phyloP scores from a whole-genome alignment of 1,140 invertebrate species.

The Cylas formicarius region DNA sequence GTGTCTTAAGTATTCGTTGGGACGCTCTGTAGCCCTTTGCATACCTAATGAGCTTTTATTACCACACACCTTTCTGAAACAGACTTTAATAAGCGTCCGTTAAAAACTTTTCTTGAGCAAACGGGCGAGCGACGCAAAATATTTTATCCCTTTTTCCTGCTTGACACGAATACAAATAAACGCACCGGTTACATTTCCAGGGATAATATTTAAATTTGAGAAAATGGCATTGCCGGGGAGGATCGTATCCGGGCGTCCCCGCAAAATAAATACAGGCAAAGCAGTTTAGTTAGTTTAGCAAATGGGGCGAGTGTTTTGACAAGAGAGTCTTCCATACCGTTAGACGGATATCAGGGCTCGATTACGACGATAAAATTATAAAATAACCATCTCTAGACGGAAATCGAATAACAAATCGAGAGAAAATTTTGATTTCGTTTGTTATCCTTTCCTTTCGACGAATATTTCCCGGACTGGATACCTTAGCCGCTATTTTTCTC shows the following conservation, averaged over 20 bases:
- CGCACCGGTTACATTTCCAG: slow-evolving; percentile 12
- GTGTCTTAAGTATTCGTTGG: too few species aligned
- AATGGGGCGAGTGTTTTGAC: slow-evolving; percentile 42
- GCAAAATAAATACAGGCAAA: slow-evolving; percentile 43
- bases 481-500: slow-evolving; percentile 6
- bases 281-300: slow-evolving; percentile 45
- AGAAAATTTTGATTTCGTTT: slow-evolving; percentile 11
- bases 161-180: slow-evolving; percentile 3
- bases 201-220: slow-evolving; percentile 33
- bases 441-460: slow-evolving; percentile 2
- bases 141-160: slow-evolving; percentile 5
- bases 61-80: too few species aligned
- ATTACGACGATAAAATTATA: slow-evolving; percentile 26
- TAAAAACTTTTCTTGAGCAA: too few species aligned
- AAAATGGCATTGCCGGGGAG: slow-evolving; percentile 21
- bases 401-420: slow-evolving; percentile 16
- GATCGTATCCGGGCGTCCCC: slow-evolving; percentile 23
- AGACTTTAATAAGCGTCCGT: too few species aligned
- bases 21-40: too few species aligned
- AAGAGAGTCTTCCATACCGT: slow-evolving; percentile 32
- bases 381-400: slow-evolving; percentile 16
- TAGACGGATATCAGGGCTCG: slow-evolving; percentile 29
- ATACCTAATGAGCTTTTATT: neutral
- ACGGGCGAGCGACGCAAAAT: neutral
- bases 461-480: slow-evolving; percentile 5